Base-by-base conservation (phyloP, 2,888 invertebrate genomes). In the Horisme vitalbata region DNA sequence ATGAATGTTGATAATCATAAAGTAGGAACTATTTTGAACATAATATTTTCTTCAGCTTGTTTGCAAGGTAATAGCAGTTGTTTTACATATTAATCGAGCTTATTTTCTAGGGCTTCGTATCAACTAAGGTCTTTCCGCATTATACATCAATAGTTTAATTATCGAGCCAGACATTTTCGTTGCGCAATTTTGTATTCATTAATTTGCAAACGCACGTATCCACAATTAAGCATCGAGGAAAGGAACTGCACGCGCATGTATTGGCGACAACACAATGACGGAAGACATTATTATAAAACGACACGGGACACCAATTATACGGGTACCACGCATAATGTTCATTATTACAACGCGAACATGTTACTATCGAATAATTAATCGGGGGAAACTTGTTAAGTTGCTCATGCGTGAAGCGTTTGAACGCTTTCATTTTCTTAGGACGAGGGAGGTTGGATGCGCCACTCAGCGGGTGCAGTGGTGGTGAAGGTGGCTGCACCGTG, bases 351-450 rank as follows among this genome's bases (percentile, higher is more conserved):
- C 71, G 64, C 61, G 71, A 75, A 75, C 72, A 69, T 66, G 64
- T 65, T 65, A 72, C 76, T 76, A 74, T 61, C 68, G 75, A 76
- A 79, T 79, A 79, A 79, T 83, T 81, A 75, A 77, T 78, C 73
- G 72, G 65, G 78, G 81, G 80, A 84, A 86, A 87, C 73, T 83
- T 72, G 75, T 76, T 58, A 70, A 69, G 73, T 71, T 66, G 64
- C 61, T 72, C 63, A 74, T 78, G 83, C 87, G 80, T 86, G 77
- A 77, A 75, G 72, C 36, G 21, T 28, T 36, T 27, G 38, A 47
- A 34, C 82, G 79, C 88, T 89, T 89, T 89, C 88, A 75, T 81
- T 89, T 87, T 88, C 86, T 68, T 73, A 79, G 83, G 85, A 78
- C 74, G 60, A 63, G 65, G 66, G 71, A 59, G n/a, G 57, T 52